Evolutionary conservation across 2,797 vertebrate species (phyloP), one percentile per base, ranked within the genome.

Genomic region (Tiaroga cobitis): DNA sequence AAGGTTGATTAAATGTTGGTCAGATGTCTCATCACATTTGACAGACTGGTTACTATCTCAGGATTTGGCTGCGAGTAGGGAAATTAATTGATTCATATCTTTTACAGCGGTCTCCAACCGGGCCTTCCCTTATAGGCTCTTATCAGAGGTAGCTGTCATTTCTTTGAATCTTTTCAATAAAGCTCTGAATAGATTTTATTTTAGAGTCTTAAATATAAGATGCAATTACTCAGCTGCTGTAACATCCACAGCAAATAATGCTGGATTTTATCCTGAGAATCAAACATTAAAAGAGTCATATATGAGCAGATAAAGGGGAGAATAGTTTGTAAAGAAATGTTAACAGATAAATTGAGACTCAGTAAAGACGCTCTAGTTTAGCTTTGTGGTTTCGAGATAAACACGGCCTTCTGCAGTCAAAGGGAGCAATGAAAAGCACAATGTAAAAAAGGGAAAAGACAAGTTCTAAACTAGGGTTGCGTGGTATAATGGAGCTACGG

Each of bases 41-140:
- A 87, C 89, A 88, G 89, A 76, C 59, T 29, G 16, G 77, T 77
- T 85, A 82, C 83, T 86, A 74, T 88, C 79, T 80, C 69, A 81
- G 77, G 70, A 74, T 85, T 87, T 82, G 73, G 72, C 69, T 80
- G 75, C 41, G 80, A 82, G 86, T 83, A 83, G 86, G 80, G 86
- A 89, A 90, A 89, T 90, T 83, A 87, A 90, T 87, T 90, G 89
- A 90, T 90, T 89, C 69, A 81, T 90, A 89, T 88, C 88, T 88
- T 88, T 85, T 68, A 69, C 82, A 65, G 51, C 69, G n/a, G 83
- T 19, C 63, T 79, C 56, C 67, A 80, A 56, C 79, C 37, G 56
- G 86, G 80, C 34, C 56, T 85, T 81, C 49, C 32, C 34, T 85
- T 88, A 80, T 86, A 84, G 21, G 21, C 67, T 63, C 49, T 81